Base-by-base conservation (phyloP, 2,797 vertebrate species). In the Apogon talboti region DNA sequence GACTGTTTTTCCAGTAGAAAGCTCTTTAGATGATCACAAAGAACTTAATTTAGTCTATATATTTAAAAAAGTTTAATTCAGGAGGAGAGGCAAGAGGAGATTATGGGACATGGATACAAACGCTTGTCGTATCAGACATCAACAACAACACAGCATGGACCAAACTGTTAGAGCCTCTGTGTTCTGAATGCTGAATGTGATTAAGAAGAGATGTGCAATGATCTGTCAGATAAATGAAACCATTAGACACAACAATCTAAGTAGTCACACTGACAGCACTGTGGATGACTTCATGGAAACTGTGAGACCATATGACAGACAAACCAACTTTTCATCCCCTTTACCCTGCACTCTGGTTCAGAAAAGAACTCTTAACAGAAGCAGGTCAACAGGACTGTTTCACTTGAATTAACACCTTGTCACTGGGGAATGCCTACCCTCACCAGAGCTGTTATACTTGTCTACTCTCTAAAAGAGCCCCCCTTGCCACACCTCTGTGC, bases 351-450 rank as follows among this genome's bases (percentile, higher is more conserved):
- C 60, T 59, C 38, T 46, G 37, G 46, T 43, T 18, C 59, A 60
- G 33, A 66, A 18, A 66, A 71, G 65, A 53, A 45, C 38, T 14
- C 12, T 28, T 9, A 54, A 47, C 52, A 69, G 61, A 58, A 48
- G 56, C 51, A 35, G 64, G 48, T 59, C 48, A 69, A 60, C 19
- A 37, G 55, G 47, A 68, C 62, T 52, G 72, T 66, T 79, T 70
- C 59, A 54, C 56, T 49, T 74, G 55, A 80, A 72, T 37, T 54
- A 72, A 81, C 79, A 83, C 73, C 69, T 72, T 52, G 74, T 87
- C 69, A 81, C 44, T 15, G 38, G 42, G n/a, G 68, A 58, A 81
- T 76, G 66, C 16, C 30, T 43, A 59, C 45, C 55, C 57, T 63
- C 35, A 67, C 21, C 18, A 46, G 18, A 68, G 46, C 65, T 62